Evolutionary conservation across 1,140 invertebrate genomes (phyloP).

Genomic region (Nephila pilipes): DNA sequence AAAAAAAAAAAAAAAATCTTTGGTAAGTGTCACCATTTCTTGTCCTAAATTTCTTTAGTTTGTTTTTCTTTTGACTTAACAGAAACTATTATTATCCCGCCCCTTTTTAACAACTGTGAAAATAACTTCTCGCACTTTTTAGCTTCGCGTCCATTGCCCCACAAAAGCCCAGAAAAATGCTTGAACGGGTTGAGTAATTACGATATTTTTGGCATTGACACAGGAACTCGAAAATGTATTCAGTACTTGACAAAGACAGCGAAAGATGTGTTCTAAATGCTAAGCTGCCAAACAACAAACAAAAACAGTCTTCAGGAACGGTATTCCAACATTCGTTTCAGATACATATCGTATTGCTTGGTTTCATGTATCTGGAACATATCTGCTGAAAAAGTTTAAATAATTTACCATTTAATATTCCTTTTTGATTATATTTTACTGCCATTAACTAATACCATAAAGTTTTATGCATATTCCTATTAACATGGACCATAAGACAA

Average conservation of each 20-base stretch:
- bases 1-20: too few relatives aligned
- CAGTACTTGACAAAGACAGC: background rate
- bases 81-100: background rate
- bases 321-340: background rate
- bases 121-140: background rate
- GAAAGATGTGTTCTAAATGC: constrained; percentile 3
- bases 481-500: too few relatives aligned
- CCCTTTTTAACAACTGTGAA: background rate
- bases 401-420: too few relatives aligned
- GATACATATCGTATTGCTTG: too few relatives aligned
- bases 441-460: too few relatives aligned
- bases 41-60: too few relatives aligned
- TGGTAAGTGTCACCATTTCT: too few relatives aligned
- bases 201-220: constrained; percentile 26
- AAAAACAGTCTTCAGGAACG: background rate
- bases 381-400: too few relatives aligned
- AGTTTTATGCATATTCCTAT: too few relatives aligned
- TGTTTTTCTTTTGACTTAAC: too few relatives aligned
- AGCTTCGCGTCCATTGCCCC: background rate
- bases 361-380: too few relatives aligned
- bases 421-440: too few relatives aligned
- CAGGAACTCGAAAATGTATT: background rate
- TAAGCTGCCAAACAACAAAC: background rate
- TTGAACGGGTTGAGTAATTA: background rate
- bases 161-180: background rate